Percentiles rank a stretch among this genome's conserved stretches.
Conservation (phyloP, 2,888 invertebrate genomes). For the Chymomyza procnemis region DNA sequence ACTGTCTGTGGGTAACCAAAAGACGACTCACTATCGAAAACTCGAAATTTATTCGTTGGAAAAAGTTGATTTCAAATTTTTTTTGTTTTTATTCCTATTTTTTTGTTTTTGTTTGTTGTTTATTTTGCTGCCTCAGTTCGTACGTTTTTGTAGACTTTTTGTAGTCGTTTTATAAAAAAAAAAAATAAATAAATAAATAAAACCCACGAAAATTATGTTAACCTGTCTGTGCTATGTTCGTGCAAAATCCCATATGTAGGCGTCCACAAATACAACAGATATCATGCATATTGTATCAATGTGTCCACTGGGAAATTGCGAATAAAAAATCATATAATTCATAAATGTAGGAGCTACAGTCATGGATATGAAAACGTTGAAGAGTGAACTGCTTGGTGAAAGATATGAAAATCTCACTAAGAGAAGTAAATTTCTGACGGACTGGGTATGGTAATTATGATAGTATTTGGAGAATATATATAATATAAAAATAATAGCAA, state of each 20-base stretch:
- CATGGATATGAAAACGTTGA: background rate
- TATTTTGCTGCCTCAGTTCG: slow-evolving; percentile 25
- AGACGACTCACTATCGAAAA: slow-evolving; percentile 59
- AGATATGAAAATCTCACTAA: background rate
- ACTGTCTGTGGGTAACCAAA: slow-evolving; percentile 72
- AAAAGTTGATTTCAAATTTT: slow-evolving; percentile 64
- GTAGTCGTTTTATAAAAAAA: slow-evolving; percentile 40
- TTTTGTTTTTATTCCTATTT: slow-evolving; percentile 12
- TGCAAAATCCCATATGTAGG: slow-evolving; percentile 52
- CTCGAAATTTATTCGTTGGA: slow-evolving; percentile 73
- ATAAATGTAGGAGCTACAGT: slow-evolving; percentile 4
- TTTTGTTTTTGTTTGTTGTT: slow-evolving; percentile 12
- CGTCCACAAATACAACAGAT: slow-evolving; percentile 12
- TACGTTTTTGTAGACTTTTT: slow-evolving; percentile 27
- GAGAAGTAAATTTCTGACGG: background rate
- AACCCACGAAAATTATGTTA: slow-evolving; percentile 73
- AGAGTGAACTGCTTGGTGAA: background rate
- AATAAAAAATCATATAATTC: slow-evolving; percentile 25
- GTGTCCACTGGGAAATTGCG: slow-evolving; percentile 11
- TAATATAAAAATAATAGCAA: too few relatives aligned
- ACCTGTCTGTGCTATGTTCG: slow-evolving; percentile 66
- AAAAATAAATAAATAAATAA: slow-evolving; percentile 25
- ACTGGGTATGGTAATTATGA: background rate
- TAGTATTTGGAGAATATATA: too few relatives aligned
- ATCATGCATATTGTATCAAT: background rate